Evolutionary conservation across 2,888 invertebrate genomes (phyloP).

Genomic region (Resseliella maxima): DNA sequence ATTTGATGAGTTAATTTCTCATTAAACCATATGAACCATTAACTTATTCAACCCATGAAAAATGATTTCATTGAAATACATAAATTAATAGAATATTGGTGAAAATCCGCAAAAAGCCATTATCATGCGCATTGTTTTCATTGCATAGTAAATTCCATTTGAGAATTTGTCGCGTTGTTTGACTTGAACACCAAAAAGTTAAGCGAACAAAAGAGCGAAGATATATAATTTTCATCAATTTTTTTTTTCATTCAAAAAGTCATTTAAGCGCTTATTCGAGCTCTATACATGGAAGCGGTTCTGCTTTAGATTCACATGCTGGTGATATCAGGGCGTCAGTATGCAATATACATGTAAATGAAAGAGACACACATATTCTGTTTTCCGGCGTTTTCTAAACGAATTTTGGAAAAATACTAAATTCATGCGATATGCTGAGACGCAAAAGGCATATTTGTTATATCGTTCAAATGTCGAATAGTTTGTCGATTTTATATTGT

Average conservation of each 20-base stretch:
- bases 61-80: no score
- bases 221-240: neutral
- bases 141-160: slow-evolving; percentile 40
- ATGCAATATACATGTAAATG: neutral
- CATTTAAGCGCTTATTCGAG: neutral
- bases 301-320: neutral
- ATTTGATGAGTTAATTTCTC: no score
- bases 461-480: no score
- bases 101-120: slow-evolving; percentile 48
- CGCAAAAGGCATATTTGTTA: neutral
- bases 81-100: slow-evolving; percentile 16
- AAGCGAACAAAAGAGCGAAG: neutral
- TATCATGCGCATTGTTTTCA: slow-evolving; percentile 54
- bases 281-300: slow-evolving; percentile 3
- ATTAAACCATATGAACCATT: neutral
- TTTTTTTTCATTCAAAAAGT: slow-evolving; percentile 4
- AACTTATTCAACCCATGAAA: no score
- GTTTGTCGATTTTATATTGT: no score
- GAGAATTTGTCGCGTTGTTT: slow-evolving; percentile 10
- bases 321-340: slow-evolving; percentile 43
- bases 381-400: slow-evolving; percentile 42
- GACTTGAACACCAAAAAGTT: neutral
- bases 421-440: neutral
- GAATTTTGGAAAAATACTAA: neutral
- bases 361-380: slow-evolving; percentile 28